Percentiles rank a stretch among this genome's conserved stretches.
Conservation (phyloP, 2,797 vertebrate genomes). For the Spinus olivaceus region DNA sequence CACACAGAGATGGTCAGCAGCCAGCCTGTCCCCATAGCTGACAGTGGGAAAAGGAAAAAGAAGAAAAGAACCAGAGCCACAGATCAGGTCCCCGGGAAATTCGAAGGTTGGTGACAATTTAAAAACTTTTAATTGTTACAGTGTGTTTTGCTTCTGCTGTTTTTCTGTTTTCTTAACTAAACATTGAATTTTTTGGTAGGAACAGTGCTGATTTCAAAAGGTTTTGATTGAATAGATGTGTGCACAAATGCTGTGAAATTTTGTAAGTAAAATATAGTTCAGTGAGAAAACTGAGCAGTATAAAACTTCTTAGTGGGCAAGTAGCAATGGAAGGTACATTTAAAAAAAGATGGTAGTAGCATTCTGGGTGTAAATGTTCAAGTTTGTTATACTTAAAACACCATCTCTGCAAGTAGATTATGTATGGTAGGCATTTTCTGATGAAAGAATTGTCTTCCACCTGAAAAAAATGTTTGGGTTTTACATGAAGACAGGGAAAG, state of each 20-base stretch:
- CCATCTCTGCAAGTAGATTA: neutral
- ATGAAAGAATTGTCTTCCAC: neutral
- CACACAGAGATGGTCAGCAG: slow-evolving; percentile 85
- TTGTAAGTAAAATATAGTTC: neutral
- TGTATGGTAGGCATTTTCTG: neutral
- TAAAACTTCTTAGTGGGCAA: neutral
- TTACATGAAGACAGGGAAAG: neutral
- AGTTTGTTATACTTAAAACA: neutral
- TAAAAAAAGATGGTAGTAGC: neutral
- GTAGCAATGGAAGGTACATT: neutral
- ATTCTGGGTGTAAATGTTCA: neutral
- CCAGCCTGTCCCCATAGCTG: slow-evolving; percentile 85
- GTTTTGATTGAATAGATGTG: neutral
- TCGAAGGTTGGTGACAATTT: slow-evolving; percentile 83
- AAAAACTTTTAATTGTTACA: neutral
- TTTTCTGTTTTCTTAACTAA: neutral
- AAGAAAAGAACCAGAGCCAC: slow-evolving; percentile 89
- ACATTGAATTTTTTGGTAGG: neutral
- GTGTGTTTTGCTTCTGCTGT: neutral
- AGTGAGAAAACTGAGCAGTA: neutral
- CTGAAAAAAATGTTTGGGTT: neutral
- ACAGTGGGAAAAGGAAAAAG: slow-evolving; percentile 84
- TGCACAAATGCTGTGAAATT: neutral
- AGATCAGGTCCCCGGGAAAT: slow-evolving; percentile 85
- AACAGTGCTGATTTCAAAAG: neutral